Base-by-base conservation (phyloP, 1,140 invertebrate species). In the Drosophila novamexicana region DNA sequence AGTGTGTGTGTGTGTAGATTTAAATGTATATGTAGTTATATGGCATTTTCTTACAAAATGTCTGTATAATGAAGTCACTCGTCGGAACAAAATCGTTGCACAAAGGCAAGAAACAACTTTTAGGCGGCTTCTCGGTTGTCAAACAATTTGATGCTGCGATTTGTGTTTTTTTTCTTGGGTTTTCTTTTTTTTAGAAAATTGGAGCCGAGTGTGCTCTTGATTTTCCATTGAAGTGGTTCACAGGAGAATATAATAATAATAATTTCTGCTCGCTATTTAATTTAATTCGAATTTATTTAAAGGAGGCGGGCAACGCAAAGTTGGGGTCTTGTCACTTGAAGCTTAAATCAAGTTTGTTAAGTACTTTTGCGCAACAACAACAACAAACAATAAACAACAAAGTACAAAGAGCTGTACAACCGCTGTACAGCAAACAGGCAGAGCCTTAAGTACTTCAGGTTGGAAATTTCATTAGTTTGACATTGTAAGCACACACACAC, bases 261-360 rank as follows among this genome's bases (percentile, higher is more conserved):
- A 65, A 67, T 64, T 77, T 67, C 52, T 42, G 50, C 47, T 53
- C 29, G 53, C 64, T 74, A 82, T 86, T 89, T 88, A 80, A 88
- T 84, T 88, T 89, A 72, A 88, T 81, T 89, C 85, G 80, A 84
- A 84, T 89, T 89, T 89, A 89, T 89, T 88, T 89, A 78, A 70
- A 74, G 88, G 79, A 73, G 52, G 50, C 34, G 66, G 22, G 47
- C 63, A 67, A 16, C 39, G 16, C 34, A 45, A 54, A 52, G 52
- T 34, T 64, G 29, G 22, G 12, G 2, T 16, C 14, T 12, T 29
- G 66, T 75, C 80, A 84, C 84, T 89, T 73, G 74, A 81, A 68
- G 84, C 84, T 84, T 88, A 88, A 84, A 80, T 90, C 70, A 89
- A 88, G 80, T 88, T 88, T 75, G 84, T 69, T 89, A 88, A 88